Evolutionary conservation across 2,888 invertebrate genomes (phyloP), one percentile per base, ranked within the genome.

Genomic region (Ceratothoa steindachneri): DNA sequence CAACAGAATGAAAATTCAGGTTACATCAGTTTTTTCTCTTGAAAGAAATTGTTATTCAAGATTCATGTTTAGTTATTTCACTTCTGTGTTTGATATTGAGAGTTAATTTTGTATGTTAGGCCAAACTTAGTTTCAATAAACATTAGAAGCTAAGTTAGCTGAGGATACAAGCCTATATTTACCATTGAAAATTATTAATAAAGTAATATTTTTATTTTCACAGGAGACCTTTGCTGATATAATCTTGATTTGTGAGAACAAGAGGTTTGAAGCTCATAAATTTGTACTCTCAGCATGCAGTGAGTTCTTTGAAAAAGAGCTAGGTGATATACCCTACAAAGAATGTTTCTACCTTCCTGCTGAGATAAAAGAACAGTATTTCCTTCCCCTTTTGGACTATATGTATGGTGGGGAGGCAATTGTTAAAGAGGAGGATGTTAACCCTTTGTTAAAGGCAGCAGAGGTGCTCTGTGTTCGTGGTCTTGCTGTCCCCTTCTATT

Each of bases 191-290:
- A n/a, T n/a, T n/a, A n/a, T n/a, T n/a, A n/a, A n/a, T n/a, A n/a
- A n/a, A n/a, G n/a, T n/a, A n/a, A n/a, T n/a, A n/a, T n/a, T n/a
- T n/a, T n/a, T n/a, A n/a, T n/a, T n/a, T n/a, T n/a, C n/a, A n/a
- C n/a, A 75, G 75, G 71, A 72, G 52, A 68, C 68, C 22, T 75
- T 60, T 75, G 72, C 75, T 22, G 75, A 75, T 71, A 71, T 75
- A 2, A 68, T 41, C 30, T 55, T 72, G 27, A 69, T 68, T 60
- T 75, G 75, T 72, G 75, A 72, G 15, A 72, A 72, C 28, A 71
- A 55, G 66, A 72, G 69, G 30, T 66, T 69, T 69, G 71, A 72
- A 72, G 75, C 66, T 27, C 75, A 75, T 55, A 75, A 72, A 65
- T 75, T 75, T 41, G 71, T 75, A 41, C 65, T 75, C 3, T 69